These are phyloP conservation scores for Leucozona laternaria DNA, from an alignment of 2,888 invertebrate species.

Conservation along the genomic window DNA sequence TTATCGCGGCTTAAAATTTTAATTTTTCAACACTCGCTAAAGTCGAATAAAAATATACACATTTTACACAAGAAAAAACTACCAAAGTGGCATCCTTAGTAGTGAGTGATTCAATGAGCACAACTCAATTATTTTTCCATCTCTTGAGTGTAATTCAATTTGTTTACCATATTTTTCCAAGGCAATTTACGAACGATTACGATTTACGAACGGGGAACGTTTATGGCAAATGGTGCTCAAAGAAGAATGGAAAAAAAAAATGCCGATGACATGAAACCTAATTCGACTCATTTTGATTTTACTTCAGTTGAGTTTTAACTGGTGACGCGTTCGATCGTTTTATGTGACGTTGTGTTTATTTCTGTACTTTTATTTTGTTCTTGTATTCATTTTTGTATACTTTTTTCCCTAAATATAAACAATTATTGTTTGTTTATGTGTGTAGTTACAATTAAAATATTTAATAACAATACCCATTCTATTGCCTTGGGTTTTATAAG, in stretches of 20 bases:
- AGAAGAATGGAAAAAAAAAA: constrained; percentile 63
- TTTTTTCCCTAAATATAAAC: constrained; percentile 1
- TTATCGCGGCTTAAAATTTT: too few relatives aligned
- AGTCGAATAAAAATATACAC: background rate
- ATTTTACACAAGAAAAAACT: background rate
- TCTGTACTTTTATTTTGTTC: constrained; percentile 51
- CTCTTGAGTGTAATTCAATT: constrained; percentile 52
- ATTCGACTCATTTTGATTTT: constrained; percentile 33
- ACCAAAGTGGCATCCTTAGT: background rate
- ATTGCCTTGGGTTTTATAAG: background rate
- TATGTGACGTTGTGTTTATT: constrained; percentile 71
- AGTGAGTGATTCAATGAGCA: background rate
- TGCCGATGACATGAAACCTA: constrained; percentile 38
- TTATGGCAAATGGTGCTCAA: constrained; percentile 31
- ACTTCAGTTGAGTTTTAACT: constrained; percentile 67
- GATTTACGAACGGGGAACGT: constrained; percentile 20
- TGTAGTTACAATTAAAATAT: constrained; percentile 4
- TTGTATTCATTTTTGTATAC: constrained; percentile 16
- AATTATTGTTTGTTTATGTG: background rate
- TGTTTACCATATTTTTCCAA: constrained; percentile 59
- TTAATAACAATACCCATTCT: background rate
- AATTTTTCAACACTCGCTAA: too few relatives aligned
- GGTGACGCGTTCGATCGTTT: constrained; percentile 68
- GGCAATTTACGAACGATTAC: constrained; percentile 31
- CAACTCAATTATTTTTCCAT: constrained; percentile 13